These are phyloP conservation scores for Eledone cirrhosa DNA, from an alignment of 2,888 invertebrate genomes.

Conservation along the genomic window DNA sequence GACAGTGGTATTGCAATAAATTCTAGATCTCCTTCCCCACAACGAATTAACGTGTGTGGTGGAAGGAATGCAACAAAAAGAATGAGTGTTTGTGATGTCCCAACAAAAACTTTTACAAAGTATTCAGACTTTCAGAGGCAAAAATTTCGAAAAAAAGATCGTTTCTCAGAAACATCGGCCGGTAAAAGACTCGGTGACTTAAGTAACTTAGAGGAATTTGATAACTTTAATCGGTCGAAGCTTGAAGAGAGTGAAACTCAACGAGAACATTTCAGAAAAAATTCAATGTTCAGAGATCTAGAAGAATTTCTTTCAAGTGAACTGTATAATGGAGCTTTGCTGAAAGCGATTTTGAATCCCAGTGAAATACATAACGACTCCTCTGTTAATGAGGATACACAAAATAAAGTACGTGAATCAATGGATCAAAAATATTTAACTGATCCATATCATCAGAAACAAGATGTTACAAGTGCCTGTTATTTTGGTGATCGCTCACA, in stretches of 20 bases:
- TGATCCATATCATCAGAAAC: not conserved
- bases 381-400: no score
- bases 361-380: not conserved
- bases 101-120: not conserved
- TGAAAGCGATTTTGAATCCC: not conserved
- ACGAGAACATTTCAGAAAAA: no score
- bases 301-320: not conserved
- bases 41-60: not conserved
- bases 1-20: slow-evolving; percentile 52
- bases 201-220: no score
- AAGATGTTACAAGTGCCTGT: no score
- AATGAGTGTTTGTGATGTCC: not conserved
- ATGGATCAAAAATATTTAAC: not conserved
- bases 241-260: no score
- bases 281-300: not conserved
- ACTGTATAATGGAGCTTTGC: not conserved
- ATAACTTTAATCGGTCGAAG: no score
- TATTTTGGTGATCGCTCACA: not conserved
- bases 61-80: not conserved
- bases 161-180: no score
- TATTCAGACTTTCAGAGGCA: not conserved
- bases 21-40: slow-evolving; percentile 32
- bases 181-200: no score
- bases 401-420: not conserved
- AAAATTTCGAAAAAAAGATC: not conserved